Base-by-base conservation (phyloP, 2,797 vertebrate genomes). In the Sebastes itinus region DNA sequence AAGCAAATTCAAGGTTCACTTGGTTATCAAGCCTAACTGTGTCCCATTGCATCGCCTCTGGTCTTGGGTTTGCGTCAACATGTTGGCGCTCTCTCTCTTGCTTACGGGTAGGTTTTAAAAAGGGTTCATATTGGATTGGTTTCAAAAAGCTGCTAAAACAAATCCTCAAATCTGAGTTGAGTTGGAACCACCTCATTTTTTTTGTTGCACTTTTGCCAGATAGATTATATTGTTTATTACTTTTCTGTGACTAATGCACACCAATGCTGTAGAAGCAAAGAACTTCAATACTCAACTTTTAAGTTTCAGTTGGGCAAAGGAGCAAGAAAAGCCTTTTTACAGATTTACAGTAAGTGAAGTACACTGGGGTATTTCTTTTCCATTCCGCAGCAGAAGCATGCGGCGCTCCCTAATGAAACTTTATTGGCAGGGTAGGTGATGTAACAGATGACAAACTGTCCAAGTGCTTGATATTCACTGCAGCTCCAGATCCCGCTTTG, bases 401-500 rank as follows among this genome's bases (percentile, higher is more conserved):
- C 78, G 32, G 86, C 12, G 56, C 77, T 85, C 90, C 92, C 87
- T 83, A 93, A 93, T 91, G 88, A 89, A 93, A 90, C 89, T 92
- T 95, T 93, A 95, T 92, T 92, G 90, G 90, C 82, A 84, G 88
- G 30, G 72, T 84, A 92, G 91, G 91, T 95, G 94, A 95, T 93
- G 94, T 95, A 95, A 96, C 89, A 83, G 87, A 92, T 89, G 86
- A 93, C 90, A 92, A 87, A 88, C 86, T 72, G 73, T 94, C 91
- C 88, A 92, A 94, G 93, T 18, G 75, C 80, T 86, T 38, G 74
- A 91, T 90, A 95, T 95, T 95, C 94, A 95, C 88, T 72, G 90
- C 89, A 52, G 82, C 80, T 92, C 92, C 89, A 81, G 64, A 81
- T 82, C 68, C 35, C 1, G 82, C 93, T 94, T 95, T 95, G 92